A percentile compares a stretch with the other conserved stretches of the same genome.
phyloP scores from a whole-genome alignment of 1,140 invertebrate genomes.

The Drosophila kanapiae region DNA sequence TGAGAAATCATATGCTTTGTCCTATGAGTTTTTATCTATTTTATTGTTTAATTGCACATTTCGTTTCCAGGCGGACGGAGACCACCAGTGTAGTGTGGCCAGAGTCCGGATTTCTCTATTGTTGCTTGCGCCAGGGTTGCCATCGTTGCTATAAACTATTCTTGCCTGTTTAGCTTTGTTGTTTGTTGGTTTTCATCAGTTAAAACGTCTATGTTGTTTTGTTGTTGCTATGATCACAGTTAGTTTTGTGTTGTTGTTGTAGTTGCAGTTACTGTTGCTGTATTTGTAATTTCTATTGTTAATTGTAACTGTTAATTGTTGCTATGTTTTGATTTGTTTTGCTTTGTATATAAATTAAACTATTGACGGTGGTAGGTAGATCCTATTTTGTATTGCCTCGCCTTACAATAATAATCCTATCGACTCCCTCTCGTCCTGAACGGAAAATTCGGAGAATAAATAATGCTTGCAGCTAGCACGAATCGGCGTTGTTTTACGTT shows the following conservation, averaged over 20 bases:
- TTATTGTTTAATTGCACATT: constrained; percentile 69
- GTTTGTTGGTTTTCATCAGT: constrained; percentile 31
- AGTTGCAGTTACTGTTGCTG: constrained; percentile 63
- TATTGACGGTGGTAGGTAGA: constrained; percentile 82
- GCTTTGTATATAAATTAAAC: constrained; percentile 68
- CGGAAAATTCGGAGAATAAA: constrained; percentile 39
- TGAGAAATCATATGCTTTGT: constrained; percentile 24
- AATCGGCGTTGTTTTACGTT: constrained; percentile 18
- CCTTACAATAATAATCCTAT: constrained; percentile 37
- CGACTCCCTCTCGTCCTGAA: constrained; percentile 7
- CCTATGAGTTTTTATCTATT: constrained; percentile 35
- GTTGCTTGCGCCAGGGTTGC: constrained; percentile 50
- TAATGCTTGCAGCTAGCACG: constrained; percentile 68
- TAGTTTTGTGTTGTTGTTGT: constrained; percentile 82
- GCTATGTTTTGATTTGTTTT: constrained; percentile 49
- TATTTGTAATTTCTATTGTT: constrained; percentile 59
- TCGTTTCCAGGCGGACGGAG: constrained; percentile 32
- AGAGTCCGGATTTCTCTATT: constrained; percentile 40
- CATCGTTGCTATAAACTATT: constrained; percentile 60
- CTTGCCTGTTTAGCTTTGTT: constrained; percentile 50
- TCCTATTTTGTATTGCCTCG: constrained; percentile 64
- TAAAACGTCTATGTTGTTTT: constrained; percentile 59
- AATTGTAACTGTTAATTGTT: constrained; percentile 55
- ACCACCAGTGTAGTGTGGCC: constrained; percentile 24
- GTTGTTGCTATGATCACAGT: constrained; percentile 76